A percentile compares a stretch with the other conserved stretches of the same genome.
Evolutionary conservation across 2,113 vertebrate genomes (phyloP).

Genomic region (Lasiurus borealis): DNA sequence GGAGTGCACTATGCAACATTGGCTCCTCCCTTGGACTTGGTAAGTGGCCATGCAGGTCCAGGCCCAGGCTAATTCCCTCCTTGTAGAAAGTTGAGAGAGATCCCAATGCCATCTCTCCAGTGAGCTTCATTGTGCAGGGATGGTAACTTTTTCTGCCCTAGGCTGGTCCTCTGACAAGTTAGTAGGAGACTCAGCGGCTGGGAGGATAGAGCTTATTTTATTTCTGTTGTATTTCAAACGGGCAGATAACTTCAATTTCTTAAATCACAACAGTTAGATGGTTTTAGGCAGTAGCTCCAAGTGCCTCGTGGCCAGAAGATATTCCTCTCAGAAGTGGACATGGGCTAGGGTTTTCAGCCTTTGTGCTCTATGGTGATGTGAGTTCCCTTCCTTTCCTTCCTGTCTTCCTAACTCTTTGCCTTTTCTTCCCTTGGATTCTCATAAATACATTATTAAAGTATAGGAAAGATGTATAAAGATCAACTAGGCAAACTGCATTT

Average conservation of each 20-base stretch:
- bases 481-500: neutral
- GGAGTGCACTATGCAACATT: neutral
- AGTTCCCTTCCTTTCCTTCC: neutral
- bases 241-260: neutral
- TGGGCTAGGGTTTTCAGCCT: neutral
- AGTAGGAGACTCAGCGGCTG: neutral
- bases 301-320: neutral
- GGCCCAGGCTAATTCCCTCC: neutral
- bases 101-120: fast-evolving
- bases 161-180: neutral
- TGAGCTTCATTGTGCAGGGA: fast-evolving
- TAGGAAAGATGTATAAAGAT: neutral
- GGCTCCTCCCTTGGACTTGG: neutral
- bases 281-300: fast-evolving
- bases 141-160: neutral
- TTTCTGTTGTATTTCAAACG: neutral
- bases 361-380: fast-evolving
- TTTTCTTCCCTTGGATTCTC: neutral
- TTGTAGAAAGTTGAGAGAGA: neutral
- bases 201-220: neutral
- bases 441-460: neutral
- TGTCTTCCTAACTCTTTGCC: neutral
- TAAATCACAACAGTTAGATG: neutral
- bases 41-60: too few species aligned
- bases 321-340: neutral